Evolutionary conservation across 2,113 vertebrate species (phyloP).

Genomic region (Nycticebus coucang): DNA sequence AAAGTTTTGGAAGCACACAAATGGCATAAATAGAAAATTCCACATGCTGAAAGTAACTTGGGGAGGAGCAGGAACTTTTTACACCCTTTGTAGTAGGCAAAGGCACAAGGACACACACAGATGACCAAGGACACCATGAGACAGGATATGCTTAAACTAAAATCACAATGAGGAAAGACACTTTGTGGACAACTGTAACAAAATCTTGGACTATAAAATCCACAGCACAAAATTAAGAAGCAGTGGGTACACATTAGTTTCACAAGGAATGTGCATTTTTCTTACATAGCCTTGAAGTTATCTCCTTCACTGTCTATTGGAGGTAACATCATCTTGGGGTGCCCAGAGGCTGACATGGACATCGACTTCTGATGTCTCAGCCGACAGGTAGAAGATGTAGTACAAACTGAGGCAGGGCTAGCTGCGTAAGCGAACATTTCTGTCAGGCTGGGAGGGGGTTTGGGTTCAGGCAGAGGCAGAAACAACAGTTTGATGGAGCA

Average conservation of each 20-base stretch:
- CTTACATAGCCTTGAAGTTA: conserved; percentile 92
- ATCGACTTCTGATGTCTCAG: conserved; percentile 92
- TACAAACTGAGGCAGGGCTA: conserved; percentile 89
- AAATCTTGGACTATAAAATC: conserved; percentile 78
- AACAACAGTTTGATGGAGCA: conserved; percentile 86
- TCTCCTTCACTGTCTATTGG: conserved; percentile 92
- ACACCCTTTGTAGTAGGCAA: conserved; percentile 53
- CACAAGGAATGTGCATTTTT: conserved; percentile 81
- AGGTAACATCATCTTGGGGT: conserved; percentile 91
- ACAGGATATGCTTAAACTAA: conserved; percentile 68
- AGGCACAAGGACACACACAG: conserved; percentile 60
- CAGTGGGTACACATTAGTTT: conserved; percentile 80
- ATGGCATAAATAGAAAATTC: neutral
- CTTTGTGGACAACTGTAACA: conserved; percentile 76
- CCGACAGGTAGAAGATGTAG: conserved; percentile 90
- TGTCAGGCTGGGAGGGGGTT: conserved; percentile 88
- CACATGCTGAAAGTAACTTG: conserved; percentile 71
- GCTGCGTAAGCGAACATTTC: conserved; percentile 90
- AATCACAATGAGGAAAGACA: conserved; percentile 57
- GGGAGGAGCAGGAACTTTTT: conserved; percentile 52
- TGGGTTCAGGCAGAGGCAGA: conserved; percentile 88
- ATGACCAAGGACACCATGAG: conserved; percentile 74
- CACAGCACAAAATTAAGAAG: conserved; percentile 83
- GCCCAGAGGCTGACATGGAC: conserved; percentile 90
- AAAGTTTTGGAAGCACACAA: conserved; percentile 18